Conservation (phyloP, 2,888 invertebrate genomes). For the Heterodera filipjevi region DNA sequence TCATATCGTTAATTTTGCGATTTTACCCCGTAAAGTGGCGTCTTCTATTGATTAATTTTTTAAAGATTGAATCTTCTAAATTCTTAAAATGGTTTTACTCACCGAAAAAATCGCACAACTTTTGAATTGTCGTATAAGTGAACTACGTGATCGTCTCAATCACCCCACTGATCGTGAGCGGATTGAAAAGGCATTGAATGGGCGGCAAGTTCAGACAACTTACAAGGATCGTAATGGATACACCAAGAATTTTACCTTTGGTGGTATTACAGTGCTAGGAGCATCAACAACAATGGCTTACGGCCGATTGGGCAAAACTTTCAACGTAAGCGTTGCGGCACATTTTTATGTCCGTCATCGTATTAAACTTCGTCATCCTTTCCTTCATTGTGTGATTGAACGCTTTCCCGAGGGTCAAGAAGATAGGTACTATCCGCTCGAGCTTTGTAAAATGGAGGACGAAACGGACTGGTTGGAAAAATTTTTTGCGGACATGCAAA, state of each 20-base stretch:
- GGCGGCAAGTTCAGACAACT: background rate
- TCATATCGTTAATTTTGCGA: background rate
- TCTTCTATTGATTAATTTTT: background rate
- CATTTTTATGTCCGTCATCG: background rate
- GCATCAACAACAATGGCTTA: background rate
- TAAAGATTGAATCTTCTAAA: background rate
- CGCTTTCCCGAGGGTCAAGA: background rate
- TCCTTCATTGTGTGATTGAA: background rate
- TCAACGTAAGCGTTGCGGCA: background rate
- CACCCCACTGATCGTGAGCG: background rate
- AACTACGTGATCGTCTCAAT: background rate
- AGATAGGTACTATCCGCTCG: background rate
- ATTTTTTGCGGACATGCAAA: background rate
- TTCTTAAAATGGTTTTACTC: background rate
- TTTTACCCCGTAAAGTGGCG: background rate
- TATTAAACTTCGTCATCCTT: background rate
- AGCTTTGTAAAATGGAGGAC: background rate
- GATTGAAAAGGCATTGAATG: background rate
- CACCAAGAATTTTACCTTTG: background rate
- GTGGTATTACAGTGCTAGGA: background rate
- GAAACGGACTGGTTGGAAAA: background rate
- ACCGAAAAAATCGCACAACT: background rate
- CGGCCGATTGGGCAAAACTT: background rate
- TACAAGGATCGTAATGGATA: background rate
- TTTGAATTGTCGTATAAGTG: background rate